Evolutionary conservation across 2,113 vertebrate genomes (phyloP), one percentile per base, ranked within the genome.

Genomic region (Triplophysa rosa): DNA sequence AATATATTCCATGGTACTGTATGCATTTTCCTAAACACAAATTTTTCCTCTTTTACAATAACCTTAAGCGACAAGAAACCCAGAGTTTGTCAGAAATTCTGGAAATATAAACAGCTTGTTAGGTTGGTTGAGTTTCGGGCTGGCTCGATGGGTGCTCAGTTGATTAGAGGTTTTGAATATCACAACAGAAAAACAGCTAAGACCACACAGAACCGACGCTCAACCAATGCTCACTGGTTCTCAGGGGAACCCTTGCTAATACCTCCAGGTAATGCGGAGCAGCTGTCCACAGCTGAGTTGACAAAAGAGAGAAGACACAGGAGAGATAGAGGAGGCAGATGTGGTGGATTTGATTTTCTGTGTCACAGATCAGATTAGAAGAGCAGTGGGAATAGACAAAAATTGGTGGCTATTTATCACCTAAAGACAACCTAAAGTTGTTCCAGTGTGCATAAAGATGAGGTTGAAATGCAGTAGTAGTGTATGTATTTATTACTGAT

Each of bases 231-330:
- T 74, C 61, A 56, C 67, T 11, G 9, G 42, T 79, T 74, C 88
- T 84, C 86, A 4, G 29, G 83, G 78, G 83, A 83, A 29, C 45
- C 26, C 67, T 76, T 75, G 69, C 62, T 78, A 82, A 73, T 80
- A 79, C 84, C 47, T 37, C 64, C 56, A 80, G 77, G 76, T 87
- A 86, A 89, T 85, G 80, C 45, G 66, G 68, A 86, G 54, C 87
- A 89, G 80, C 81, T 87, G 83, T 75, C 73, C 68, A 63, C 19
- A 77, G 47, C 65, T 52, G 54, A 64, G 58, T 73, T 19, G 29
- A 59, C 66, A 67, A 54, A 49, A 72, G 23, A 81, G 67, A 58
- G 63, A 80, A 37, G 67, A 81, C n/a, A 77, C 10, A 23, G 75
- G 67, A 83, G 68, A 47, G 61, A 77, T 77, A 68, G 71, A 40